Percentiles rank a stretch among this genome's conserved stretches.
phyloP scores from a whole-genome alignment of 2,797 vertebrate genomes.

The Pseudotriccus pelzelni region DNA sequence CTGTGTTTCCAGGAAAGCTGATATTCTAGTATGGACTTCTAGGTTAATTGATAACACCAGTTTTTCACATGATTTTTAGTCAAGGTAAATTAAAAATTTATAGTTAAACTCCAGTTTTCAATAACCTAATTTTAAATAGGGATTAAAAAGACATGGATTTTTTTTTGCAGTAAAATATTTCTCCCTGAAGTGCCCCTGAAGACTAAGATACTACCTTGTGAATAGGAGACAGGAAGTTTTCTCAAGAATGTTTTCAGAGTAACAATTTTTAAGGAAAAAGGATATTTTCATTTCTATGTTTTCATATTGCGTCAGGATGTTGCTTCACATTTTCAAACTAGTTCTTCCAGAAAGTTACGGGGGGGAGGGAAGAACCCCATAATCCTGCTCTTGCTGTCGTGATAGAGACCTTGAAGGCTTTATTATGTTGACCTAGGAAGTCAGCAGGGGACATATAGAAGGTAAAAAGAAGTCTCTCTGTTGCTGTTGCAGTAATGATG shows the following conservation, averaged over 20 bases:
- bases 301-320: background rate
- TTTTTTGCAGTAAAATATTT: background rate
- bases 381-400: background rate
- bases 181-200: background rate
- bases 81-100: background rate
- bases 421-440: background rate
- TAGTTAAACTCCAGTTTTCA: background rate
- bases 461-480: background rate
- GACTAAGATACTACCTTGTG: background rate
- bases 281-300: background rate
- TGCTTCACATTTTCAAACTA: background rate
- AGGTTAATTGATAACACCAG: background rate
- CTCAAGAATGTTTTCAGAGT: background rate
- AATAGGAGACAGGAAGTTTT: background rate
- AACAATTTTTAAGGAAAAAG: background rate
- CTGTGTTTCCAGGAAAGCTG: background rate
- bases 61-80: background rate
- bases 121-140: background rate
- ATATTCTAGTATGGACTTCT: background rate
- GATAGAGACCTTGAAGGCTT: background rate
- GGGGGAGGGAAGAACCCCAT: fast-evolving
- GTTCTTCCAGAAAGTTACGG: background rate
- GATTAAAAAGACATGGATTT: background rate
- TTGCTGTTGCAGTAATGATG: background rate
- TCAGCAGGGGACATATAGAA: background rate